Conservation (phyloP, 2,888 invertebrate genomes). For the Parnassius apollo region DNA sequence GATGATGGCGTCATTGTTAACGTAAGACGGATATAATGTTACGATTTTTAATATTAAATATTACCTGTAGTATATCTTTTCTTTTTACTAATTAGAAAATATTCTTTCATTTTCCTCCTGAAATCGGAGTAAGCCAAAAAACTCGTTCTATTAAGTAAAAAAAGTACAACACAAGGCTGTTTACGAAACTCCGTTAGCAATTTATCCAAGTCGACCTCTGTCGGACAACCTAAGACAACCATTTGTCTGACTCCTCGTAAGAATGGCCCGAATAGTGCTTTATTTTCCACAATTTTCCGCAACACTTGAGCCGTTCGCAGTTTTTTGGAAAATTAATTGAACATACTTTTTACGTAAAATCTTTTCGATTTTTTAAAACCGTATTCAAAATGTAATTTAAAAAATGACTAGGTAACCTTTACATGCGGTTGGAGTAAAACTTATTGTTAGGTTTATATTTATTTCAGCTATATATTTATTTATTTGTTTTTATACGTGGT, state of each 20-base stretch:
- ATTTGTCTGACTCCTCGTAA: slow-evolving; percentile 19
- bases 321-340: not conserved
- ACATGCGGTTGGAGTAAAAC: no score
- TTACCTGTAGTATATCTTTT: no score
- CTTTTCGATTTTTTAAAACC: no score
- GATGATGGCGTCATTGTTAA: no score
- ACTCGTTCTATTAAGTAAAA: slow-evolving; percentile 9
- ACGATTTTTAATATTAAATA: no score
- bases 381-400: no score
- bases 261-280: slow-evolving; percentile 11
- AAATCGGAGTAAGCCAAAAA: not conserved
- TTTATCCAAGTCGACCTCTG: slow-evolving; percentile 26
- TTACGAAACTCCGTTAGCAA: slow-evolving; percentile 15
- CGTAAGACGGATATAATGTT: no score
- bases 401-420: no score
- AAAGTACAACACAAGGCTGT: slow-evolving; percentile 5
- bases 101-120: not conserved
- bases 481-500: no score
- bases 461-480: no score
- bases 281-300: slow-evolving; percentile 9
- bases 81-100: no score
- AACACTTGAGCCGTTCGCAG: slow-evolving; percentile 2
- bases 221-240: slow-evolving; percentile 21
- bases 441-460: no score
- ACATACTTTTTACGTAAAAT: not conserved